These are phyloP conservation scores for Macroglossus sobrinus DNA, from an alignment of 2,113 vertebrate genomes.

Conservation along the genomic window DNA sequence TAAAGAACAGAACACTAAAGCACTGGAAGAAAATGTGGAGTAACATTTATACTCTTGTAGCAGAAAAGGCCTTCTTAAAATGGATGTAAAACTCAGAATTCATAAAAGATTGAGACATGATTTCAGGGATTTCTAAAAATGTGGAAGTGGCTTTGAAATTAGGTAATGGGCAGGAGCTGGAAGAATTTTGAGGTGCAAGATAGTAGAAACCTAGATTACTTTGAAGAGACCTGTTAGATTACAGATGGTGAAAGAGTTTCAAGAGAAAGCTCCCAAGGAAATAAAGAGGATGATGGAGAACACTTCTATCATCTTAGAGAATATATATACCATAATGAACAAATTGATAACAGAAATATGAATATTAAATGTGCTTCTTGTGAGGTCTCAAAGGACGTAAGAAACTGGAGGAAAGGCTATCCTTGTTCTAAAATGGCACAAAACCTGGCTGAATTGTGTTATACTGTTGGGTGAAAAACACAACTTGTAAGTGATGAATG, in stretches of 20 bases:
- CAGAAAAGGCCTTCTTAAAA: background rate
- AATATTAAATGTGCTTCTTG: background rate
- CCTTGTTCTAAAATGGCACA: background rate
- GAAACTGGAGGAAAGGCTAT: background rate
- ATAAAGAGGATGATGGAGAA: background rate
- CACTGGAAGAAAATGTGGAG: background rate
- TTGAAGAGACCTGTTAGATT: background rate
- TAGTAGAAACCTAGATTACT: background rate
- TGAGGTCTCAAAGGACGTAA: background rate
- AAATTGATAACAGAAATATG: background rate
- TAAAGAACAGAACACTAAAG: background rate
- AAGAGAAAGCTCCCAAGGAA: background rate
- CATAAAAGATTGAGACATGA: background rate
- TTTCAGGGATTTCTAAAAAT: background rate
- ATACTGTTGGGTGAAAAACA: background rate
- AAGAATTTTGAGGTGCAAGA: background rate
- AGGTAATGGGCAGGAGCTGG: background rate
- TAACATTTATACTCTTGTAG: background rate
- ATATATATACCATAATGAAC: background rate
- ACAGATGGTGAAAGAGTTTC: background rate
- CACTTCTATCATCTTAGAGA: background rate
- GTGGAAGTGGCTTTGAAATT: background rate
- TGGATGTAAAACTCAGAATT: background rate
- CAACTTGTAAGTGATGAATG: background rate
- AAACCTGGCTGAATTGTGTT: background rate